Percentiles rank a stretch among this genome's conserved stretches.
Evolutionary conservation across 2,888 invertebrate species (phyloP).

Genomic region (Colletes collaris): DNA sequence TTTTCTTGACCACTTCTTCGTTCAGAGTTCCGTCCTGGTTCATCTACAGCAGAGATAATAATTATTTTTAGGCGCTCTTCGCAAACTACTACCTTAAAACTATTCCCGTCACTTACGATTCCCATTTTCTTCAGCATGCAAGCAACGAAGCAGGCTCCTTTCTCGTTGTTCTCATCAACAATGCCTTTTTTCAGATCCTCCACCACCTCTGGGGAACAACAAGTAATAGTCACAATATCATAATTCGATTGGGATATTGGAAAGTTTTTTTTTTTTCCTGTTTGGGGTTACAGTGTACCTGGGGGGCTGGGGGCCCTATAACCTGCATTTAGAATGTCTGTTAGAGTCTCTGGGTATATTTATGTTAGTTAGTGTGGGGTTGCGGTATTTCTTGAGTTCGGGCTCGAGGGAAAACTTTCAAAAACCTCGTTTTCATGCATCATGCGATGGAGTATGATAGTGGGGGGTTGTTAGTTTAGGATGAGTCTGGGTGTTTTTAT

Average conservation of each 20-base stretch:
- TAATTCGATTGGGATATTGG: background rate
- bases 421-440: too few relatives aligned
- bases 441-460: too few relatives aligned
- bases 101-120: slow-evolving; percentile 70
- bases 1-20: slow-evolving; percentile 28
- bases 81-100: background rate
- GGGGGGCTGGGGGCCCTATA: too few relatives aligned
- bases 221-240: background rate
- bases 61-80: background rate
- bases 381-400: too few relatives aligned
- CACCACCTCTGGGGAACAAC: slow-evolving; percentile 64
- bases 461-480: too few relatives aligned
- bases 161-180: slow-evolving; percentile 49
- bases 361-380: too few relatives aligned
- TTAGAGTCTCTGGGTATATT: too few relatives aligned
- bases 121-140: slow-evolving; percentile 77
- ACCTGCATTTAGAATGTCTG: too few relatives aligned
- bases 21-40: slow-evolving; percentile 48
- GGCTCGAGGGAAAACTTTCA: too few relatives aligned
- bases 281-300: too few relatives aligned
- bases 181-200: slow-evolving; percentile 64
- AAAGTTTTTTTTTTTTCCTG: too few relatives aligned
- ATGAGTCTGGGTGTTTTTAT: too few relatives aligned
- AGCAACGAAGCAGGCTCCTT: slow-evolving; percentile 73
- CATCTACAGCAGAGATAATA: slow-evolving; percentile 38